Evolutionary conservation across 2,113 vertebrate species (phyloP), one percentile per base, ranked within the genome.

Genomic region (Ramphastos sulfuratus): DNA sequence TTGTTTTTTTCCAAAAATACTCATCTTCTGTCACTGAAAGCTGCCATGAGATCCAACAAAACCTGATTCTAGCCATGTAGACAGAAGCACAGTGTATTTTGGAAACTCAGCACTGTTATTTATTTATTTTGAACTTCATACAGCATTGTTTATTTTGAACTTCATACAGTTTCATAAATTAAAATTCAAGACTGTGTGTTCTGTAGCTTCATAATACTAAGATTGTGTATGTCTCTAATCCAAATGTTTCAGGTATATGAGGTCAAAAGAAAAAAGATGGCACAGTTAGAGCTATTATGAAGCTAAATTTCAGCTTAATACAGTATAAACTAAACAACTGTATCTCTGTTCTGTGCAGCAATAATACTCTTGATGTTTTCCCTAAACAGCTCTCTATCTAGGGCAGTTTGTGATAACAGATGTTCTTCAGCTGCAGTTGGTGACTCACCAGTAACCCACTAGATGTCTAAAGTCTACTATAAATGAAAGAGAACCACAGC

Each of bases 341-440:
- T 44, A 48, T n/a, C 18, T 64, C 66, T 78, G 39, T 3, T 65
- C 72, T 2, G 1, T 20, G 63, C 12, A 58, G 73, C 86, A 83
- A n/a, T 64, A 81, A 78, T 12, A 20, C 10, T 20, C 50, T 15
- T n/a, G 37, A 37, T 25, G 46, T 76, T 85, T 83, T 63, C 50
- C 37, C 55, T 48, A 27, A 90, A 86, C 93, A 31, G 7, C 52
- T 39, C 44, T 7, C 9, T 24, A 30, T 83, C 85, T 83, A 71
- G 56, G 71, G 77, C 42, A 77, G 78, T 80, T 67, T 83, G 60
- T 77, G 80, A 50, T 77, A 90, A 78, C 82, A 94, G 60, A 90
- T 72, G 73, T 58, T 94, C 52, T 72, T 81, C 58, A 84, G 86
- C 52, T 91, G 84, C 81, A 87, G 42, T 3, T 79, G 44, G 54